Conservation (phyloP, 2,888 invertebrate species). For the Nowickia ferox region DNA sequence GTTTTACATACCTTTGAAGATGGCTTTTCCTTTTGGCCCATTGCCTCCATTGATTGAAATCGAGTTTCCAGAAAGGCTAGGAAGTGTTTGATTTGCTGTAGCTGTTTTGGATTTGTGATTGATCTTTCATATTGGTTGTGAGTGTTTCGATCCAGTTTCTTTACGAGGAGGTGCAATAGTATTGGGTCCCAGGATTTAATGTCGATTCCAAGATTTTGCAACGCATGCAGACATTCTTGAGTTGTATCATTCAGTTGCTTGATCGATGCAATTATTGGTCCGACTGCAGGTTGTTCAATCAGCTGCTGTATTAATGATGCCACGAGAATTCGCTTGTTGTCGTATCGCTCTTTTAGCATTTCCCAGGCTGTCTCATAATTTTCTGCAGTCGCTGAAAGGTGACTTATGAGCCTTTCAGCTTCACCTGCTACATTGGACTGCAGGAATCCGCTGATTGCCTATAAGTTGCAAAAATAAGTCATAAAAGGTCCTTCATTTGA, state of each 20-base stretch:
- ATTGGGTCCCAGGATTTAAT: constrained; percentile 1
- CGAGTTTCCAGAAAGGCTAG: background rate
- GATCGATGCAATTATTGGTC: constrained; percentile 2
- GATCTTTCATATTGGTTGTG: background rate
- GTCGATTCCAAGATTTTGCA: constrained; percentile 18
- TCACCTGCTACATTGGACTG: too few relatives aligned
- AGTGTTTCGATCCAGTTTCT: constrained; percentile 9
- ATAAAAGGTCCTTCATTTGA: too few relatives aligned
- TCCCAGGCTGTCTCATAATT: too few relatives aligned
- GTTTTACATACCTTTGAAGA: constrained; percentile 12
- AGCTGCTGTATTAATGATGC: too few relatives aligned
- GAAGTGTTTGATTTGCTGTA: background rate
- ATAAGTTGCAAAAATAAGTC: too few relatives aligned
- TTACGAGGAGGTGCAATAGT: background rate
- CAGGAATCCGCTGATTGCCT: too few relatives aligned
- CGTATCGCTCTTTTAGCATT: background rate
- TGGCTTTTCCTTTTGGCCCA: background rate
- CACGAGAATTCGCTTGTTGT: background rate
- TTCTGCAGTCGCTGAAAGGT: too few relatives aligned
- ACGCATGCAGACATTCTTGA: constrained; percentile 14
- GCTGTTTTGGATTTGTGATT: constrained; percentile 15
- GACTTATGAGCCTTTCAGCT: too few relatives aligned
- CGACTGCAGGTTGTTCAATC: too few relatives aligned
- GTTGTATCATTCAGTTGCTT: constrained; percentile 14
- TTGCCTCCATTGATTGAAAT: constrained; percentile 23